A percentile compares a stretch with the other conserved stretches of the same genome.
Evolutionary conservation across 2,113 vertebrate genomes (phyloP).

Genomic region (Zosterops pallidus): DNA sequence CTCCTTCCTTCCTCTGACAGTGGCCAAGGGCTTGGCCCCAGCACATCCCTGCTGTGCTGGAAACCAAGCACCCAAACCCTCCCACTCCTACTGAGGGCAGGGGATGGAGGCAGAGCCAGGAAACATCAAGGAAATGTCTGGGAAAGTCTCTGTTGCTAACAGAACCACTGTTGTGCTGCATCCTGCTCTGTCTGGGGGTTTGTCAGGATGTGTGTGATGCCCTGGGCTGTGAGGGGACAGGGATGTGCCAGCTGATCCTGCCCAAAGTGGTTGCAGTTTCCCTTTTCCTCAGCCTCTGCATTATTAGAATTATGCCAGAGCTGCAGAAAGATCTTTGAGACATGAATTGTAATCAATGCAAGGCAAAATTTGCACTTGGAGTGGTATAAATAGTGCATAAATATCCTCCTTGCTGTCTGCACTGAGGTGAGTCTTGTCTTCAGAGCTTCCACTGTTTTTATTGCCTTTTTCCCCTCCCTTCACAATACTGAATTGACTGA

Average conservation of each 20-base stretch:
- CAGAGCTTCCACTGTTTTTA: constrained; percentile 28
- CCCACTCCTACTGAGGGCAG: neutral
- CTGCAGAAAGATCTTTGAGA: neutral
- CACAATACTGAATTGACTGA: neutral
- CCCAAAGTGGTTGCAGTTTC: neutral
- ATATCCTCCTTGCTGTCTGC: constrained; percentile 22
- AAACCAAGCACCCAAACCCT: neutral
- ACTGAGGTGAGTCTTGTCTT: constrained; percentile 28
- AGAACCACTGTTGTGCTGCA: neutral
- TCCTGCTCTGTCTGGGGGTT: neutral
- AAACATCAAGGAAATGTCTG: neutral
- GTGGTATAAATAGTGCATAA: constrained; percentile 37
- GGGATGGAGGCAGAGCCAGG: neutral
- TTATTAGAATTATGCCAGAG: neutral
- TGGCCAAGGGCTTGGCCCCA: neutral
- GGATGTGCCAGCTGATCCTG: neutral
- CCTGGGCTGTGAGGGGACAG: neutral
- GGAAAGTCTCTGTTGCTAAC: neutral
- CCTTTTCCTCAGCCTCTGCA: neutral
- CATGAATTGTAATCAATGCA: neutral
- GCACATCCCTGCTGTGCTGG: neutral
- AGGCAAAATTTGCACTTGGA: constrained; percentile 21
- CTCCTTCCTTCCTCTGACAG: neutral
- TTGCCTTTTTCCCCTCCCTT: neutral
- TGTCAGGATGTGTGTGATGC: neutral